Conservation (phyloP, 2,888 invertebrate genomes). For the Tenthredo distinguenda region DNA sequence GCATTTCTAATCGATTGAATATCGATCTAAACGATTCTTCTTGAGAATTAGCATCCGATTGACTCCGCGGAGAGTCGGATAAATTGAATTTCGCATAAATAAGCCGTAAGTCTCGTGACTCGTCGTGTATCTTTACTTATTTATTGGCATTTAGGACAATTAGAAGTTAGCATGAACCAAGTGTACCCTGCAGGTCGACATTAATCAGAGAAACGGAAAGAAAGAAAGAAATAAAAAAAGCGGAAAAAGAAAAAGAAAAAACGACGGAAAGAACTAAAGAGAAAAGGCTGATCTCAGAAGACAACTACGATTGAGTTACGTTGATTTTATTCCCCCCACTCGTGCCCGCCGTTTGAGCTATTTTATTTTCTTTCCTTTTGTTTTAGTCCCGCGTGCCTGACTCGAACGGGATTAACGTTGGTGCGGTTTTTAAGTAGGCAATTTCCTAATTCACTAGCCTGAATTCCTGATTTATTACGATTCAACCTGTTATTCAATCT, state of each 20-base stretch:
- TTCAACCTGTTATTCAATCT: constrained; percentile 56
- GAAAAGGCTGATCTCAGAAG: constrained; percentile 72
- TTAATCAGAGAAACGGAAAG: constrained; percentile 68
- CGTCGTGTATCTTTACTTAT: constrained; percentile 49
- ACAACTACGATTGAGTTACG: constrained; percentile 77
- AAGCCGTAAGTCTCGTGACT: constrained; percentile 50
- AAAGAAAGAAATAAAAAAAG: constrained; percentile 50
- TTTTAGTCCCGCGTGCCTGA: constrained; percentile 56
- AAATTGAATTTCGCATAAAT: constrained; percentile 58
- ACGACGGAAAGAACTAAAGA: constrained; percentile 59
- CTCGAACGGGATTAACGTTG: constrained; percentile 73
- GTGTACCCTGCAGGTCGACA: constrained; percentile 57
- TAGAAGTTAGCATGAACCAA: constrained; percentile 61
- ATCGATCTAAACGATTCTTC: constrained; percentile 54
- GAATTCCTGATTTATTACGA: constrained; percentile 65
- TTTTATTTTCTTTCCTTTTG: constrained; percentile 61
- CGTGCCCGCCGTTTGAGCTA: constrained; percentile 56
- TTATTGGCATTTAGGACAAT: constrained; percentile 65
- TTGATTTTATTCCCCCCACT: constrained; percentile 75
- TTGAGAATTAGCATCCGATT: constrained; percentile 61
- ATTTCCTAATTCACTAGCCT: constrained; percentile 75
- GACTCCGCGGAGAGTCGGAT: constrained; percentile 57
- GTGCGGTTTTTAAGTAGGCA: constrained; percentile 77
- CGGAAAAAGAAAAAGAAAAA: constrained; percentile 59
- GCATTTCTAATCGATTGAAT: constrained; percentile 52